Evolutionary conservation across 2,797 vertebrate genomes (phyloP).

Genomic region (Phalloptychus januarius): DNA sequence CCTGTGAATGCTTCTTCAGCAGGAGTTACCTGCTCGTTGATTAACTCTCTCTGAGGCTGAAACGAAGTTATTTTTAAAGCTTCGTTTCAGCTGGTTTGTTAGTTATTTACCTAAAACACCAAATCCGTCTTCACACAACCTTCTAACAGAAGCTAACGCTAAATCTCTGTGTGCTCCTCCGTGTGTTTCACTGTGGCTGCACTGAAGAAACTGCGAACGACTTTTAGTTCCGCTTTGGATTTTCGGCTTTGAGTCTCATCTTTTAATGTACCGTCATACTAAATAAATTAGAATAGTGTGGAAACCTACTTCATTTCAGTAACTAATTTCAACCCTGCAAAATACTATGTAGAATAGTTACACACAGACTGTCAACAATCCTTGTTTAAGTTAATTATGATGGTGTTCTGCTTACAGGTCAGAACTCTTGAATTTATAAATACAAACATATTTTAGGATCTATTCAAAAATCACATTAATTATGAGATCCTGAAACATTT

Average conservation of each 20-base stretch:
- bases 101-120: not conserved
- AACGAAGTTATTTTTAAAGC: not conserved
- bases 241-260: not conserved
- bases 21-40: not conserved
- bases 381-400: not conserved
- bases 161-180: not conserved
- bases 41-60: not conserved
- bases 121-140: not conserved
- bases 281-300: not conserved
- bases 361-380: not conserved
- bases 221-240: not conserved
- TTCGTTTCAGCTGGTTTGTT: no score
- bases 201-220: not conserved
- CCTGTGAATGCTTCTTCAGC: not conserved
- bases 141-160: not conserved
- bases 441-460: not conserved
- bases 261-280: not conserved
- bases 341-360: not conserved
- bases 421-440: not conserved
- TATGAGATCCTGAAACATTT: no score
- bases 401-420: not conserved
- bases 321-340: not conserved
- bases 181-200: not conserved
- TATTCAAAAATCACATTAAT: not conserved
- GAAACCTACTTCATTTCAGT: not conserved